Evolutionary conservation across 2,113 vertebrate genomes (phyloP), one percentile per base, ranked within the genome.

Genomic region (Lagenorhynchus albirostris): DNA sequence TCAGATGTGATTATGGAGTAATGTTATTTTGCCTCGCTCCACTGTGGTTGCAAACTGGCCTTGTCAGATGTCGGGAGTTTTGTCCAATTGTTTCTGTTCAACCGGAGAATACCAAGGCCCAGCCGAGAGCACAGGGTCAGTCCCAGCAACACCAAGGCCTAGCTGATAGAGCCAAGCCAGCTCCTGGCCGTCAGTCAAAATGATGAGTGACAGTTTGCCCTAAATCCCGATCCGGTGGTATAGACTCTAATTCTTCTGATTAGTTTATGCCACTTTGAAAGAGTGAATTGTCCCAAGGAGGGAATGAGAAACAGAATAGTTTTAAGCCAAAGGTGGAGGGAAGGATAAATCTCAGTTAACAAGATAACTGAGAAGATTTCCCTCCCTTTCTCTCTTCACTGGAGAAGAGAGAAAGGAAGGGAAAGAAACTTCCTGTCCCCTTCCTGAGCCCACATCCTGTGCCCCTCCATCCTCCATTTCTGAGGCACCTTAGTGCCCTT

Each of bases 71-170:
- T 5, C 21, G 1, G 23, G 29, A 21, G 25, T 33, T 87, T 41
- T 23, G 2, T 60, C 65, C 70, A 58, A 50, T 44, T 38, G 5
- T 55, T 88, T 82, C 62, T 89, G 11, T 82, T 55, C 23, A 15
- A 21, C 21, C 68, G 20, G 23, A 79, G 23, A 79, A 9, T 38
- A 62, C 50, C 9, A 26, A 36, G 58, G 5, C 41, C 38, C 55
- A 2, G 5, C 73, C n/a, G 15, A 1, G 58, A 47, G 6, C 1
- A 2, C 0, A 25, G 6, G 31, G 7, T 55, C 58, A 36, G 21
- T 12, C 31, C 47, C 17, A 36, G 33, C 38, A 29, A 58, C 3
- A 44, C 50, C 38, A 50, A 5, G n/a, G 18, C 17, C 67, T 3
- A 38, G 36, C 33, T 44, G 53, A 47, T 1, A 38, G 13, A 67